These are phyloP conservation scores for Poecilobothrus nobilitatus DNA, from an alignment of 2,888 invertebrate genomes.

Conservation along the genomic window DNA sequence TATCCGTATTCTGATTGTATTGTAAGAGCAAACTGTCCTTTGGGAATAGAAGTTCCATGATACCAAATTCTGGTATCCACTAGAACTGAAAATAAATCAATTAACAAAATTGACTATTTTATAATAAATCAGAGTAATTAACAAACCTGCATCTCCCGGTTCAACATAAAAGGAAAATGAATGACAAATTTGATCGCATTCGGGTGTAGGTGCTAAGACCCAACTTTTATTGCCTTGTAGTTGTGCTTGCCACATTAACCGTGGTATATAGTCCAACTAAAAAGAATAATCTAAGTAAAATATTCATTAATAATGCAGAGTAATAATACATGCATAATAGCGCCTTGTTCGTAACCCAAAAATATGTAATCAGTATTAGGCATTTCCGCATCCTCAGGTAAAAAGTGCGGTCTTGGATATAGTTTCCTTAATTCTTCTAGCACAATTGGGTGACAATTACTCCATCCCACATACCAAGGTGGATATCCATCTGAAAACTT, in stretches of 20 bases:
- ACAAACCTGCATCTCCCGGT: slow-evolving; percentile 75
- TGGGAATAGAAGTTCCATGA: slow-evolving; percentile 73
- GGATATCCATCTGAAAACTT: slow-evolving; percentile 50
- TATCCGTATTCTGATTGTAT: slow-evolving; percentile 88
- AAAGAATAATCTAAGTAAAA: slow-evolving; percentile 23
- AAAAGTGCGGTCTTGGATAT: slow-evolving; percentile 74
- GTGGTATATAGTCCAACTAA: slow-evolving; percentile 81
- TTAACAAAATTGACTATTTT: slow-evolving; percentile 9
- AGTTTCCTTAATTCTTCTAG: slow-evolving; percentile 62
- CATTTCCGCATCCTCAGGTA: slow-evolving; percentile 81
- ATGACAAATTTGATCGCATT: slow-evolving; percentile 71
- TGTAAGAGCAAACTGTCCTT: slow-evolving; percentile 74
- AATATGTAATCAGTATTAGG: slow-evolving; percentile 85
- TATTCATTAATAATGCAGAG: slow-evolving; percentile 8
- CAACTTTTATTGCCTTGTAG: slow-evolving; percentile 77
- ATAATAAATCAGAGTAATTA: neutral
- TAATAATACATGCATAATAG: slow-evolving; percentile 69
- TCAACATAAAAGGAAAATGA: slow-evolving; percentile 68
- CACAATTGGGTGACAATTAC: slow-evolving; percentile 79
- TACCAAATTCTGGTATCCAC: slow-evolving; percentile 89
- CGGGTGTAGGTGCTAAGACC: slow-evolving; percentile 75
- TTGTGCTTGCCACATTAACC: slow-evolving; percentile 92
- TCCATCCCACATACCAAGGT: slow-evolving; percentile 90
- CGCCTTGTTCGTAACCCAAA: slow-evolving; percentile 83
- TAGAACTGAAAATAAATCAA: slow-evolving; percentile 51